A percentile compares a stretch with the other conserved stretches of the same genome.
Evolutionary conservation across 1,140 invertebrate genomes (phyloP).

Genomic region (Drosophila novamexicana): DNA sequence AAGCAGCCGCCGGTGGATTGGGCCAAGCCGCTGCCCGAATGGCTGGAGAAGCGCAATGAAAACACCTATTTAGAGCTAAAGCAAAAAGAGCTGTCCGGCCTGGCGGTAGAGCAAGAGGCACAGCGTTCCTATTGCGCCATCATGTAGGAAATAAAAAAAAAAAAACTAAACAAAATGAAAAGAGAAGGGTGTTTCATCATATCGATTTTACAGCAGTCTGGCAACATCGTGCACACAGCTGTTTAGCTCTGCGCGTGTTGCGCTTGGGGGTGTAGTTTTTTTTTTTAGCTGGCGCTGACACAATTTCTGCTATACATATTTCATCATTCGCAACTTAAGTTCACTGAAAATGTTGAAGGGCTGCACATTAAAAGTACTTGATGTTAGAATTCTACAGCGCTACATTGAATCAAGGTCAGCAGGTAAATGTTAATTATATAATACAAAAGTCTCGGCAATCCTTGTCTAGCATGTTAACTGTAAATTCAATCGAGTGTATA

Average conservation of each 20-base stretch:
- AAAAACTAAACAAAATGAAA: neutral
- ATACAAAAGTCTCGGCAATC: conserved; percentile 30
- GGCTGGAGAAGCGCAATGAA: conserved; percentile 88
- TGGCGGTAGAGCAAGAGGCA: conserved; percentile 25
- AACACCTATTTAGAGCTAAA: conserved; percentile 88
- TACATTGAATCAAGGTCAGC: conserved; percentile 71
- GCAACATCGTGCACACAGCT: conserved; percentile 21
- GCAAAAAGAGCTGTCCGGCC: conserved; percentile 86
- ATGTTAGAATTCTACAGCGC: conserved; percentile 53
- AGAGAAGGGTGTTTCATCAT: neutral
- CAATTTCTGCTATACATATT: neutral
- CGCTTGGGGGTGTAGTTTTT: neutral
- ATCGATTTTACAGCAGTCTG: conserved; percentile 16
- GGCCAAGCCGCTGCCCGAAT: conserved; percentile 91
- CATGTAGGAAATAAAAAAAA: conserved; percentile 57
- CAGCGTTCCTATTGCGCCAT: conserved; percentile 61
- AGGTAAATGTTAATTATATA: conserved; percentile 78
- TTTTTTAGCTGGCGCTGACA: neutral
- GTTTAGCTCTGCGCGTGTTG: neutral
- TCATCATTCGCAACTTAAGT: neutral
- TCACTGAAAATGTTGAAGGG: conserved; percentile 65
- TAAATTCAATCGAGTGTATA: conserved; percentile 20
- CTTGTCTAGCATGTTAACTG: conserved; percentile 15
- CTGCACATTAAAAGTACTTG: conserved; percentile 52
- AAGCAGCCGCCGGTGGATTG: conserved; percentile 91